A percentile compares a stretch with the other conserved stretches of the same genome.
phyloP scores from a whole-genome alignment of 2,797 vertebrate species.

The Kryptolebias ocellatus region DNA sequence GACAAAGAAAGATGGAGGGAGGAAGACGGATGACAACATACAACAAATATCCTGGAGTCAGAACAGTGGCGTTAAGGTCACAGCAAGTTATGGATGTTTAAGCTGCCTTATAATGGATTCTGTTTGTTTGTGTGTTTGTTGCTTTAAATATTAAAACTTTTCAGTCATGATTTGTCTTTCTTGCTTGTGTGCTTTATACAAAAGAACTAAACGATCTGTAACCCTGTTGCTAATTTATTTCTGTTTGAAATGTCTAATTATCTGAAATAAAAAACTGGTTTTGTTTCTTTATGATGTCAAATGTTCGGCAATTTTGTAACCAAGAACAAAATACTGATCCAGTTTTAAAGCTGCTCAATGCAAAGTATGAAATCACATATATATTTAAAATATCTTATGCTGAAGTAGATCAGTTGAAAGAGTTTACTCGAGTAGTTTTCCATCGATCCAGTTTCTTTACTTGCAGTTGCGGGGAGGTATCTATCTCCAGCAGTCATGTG shows the following conservation, averaged over 20 bases:
- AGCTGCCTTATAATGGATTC: neutral
- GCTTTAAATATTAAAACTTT: neutral
- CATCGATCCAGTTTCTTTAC: too few species aligned
- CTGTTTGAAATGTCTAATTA: too few species aligned
- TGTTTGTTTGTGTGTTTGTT: neutral
- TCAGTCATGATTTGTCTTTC: neutral
- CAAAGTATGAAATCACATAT: too few species aligned
- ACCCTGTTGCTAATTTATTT: too few species aligned
- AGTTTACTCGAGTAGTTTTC: too few species aligned
- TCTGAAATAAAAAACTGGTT: conserved; percentile 1
- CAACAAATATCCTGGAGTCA: neutral
- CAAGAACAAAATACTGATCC: neutral
- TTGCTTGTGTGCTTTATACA: neutral
- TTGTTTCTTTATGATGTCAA: neutral
- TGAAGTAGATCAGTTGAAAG: too few species aligned
- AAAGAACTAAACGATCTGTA: neutral
- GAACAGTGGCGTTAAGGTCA: neutral
- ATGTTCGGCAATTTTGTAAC: neutral
- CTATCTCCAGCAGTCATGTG: too few species aligned
- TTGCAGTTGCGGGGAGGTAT: too few species aligned
- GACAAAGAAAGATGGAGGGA: neutral
- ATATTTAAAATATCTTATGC: too few species aligned
- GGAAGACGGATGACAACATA: neutral
- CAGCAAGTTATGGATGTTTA: neutral
- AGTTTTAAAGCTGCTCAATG: too few species aligned